Evolutionary conservation across 2,888 invertebrate species (phyloP), one percentile per base, ranked within the genome.

Genomic region (Holacanthella duospinosa): DNA sequence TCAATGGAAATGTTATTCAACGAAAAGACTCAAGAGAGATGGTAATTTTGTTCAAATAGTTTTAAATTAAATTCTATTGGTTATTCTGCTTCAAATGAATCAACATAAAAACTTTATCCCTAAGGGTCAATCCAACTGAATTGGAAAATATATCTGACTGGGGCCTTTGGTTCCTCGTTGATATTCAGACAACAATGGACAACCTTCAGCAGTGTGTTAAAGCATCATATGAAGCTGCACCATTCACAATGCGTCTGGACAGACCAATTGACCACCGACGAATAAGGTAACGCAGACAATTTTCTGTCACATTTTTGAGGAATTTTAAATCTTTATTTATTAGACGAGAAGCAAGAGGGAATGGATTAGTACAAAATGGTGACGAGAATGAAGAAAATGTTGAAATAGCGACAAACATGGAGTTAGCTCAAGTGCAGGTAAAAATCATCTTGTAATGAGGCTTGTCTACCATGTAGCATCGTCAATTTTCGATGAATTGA

Each of bases 1-100:
- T 64, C 68, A 2, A 70, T 68, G 69, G 68, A 68, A 59, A 62
- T 64, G 48, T 59, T 69, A 29, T 69, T 69, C 58, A 65, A 54
- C n/a, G n/a, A n/a, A n/a, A n/a, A n/a, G n/a, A n/a, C n/a, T n/a
- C n/a, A n/a, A n/a, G 57, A 44, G 66, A 64, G 26, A 24, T 69
- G 66, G 66, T 67, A 29, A 1, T 26, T 26, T 36, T 48, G 3
- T 9, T 43, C 24, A n/a, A n/a, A n/a, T n/a, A n/a, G n/a, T n/a
- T n/a, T n/a, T n/a, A n/a, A n/a, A n/a, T n/a, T n/a, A n/a, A n/a
- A n/a, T n/a, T n/a, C n/a, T n/a, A n/a, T n/a, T n/a, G n/a, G n/a
- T n/a, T n/a, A n/a, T n/a, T n/a, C n/a, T n/a, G n/a, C n/a, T n/a
- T n/a, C n/a, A n/a, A n/a, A n/a, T n/a, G n/a, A n/a, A n/a, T n/a